Base-by-base conservation (phyloP, 2,797 vertebrate species). In the Halcyon leucocephala region DNA sequence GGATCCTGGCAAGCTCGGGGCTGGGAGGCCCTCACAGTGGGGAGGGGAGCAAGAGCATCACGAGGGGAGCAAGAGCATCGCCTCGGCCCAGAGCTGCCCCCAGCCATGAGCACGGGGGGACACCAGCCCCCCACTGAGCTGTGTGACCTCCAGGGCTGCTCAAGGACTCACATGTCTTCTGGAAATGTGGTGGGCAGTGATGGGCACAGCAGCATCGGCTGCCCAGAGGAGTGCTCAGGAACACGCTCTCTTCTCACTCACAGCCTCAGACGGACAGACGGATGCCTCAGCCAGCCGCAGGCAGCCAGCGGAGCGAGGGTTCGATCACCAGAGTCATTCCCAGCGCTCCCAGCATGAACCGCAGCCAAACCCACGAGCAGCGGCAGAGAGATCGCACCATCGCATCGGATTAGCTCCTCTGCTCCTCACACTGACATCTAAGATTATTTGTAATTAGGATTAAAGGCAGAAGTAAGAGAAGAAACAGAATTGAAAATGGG, bases 241-340 rank as follows among this genome's bases (percentile, higher is more conserved):
- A 33, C 1, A 0, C 7, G 18, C 2, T 7, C 14, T 22, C 11
- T 11, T 17, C 33, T 21, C 70, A 64, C 44, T n/a, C 21, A 0
- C 0, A 1, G 57, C 58, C n/a, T 35, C 14, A 1, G 51, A 14
- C 0, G 0, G 20, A 33, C 2, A 0, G 17, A 33, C 1, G 0
- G 67, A 12, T 1, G 2, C 8, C 31, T 7, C 1, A 0, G 35
- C 39, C 60, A 44, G 20, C 37, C 37, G 37, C 37, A 0, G 19
- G 18, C 65, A 33, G 33, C 37, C 2, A 1, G 42, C 0, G 6
- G 31, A 74, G n/a, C 28, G 19, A n/a, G 62, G 49, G 13, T 33
- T 29, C 3, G 2, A 4, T 19, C 2, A 3, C 12, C 57, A 22
- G 66, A 29, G 35, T 54, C 3, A 1, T 41, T 31, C 66, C 29